Evolutionary conservation across 2,113 vertebrate species (phyloP), one percentile per base, ranked within the genome.

Genomic region (Poicephalus gulielmi): DNA sequence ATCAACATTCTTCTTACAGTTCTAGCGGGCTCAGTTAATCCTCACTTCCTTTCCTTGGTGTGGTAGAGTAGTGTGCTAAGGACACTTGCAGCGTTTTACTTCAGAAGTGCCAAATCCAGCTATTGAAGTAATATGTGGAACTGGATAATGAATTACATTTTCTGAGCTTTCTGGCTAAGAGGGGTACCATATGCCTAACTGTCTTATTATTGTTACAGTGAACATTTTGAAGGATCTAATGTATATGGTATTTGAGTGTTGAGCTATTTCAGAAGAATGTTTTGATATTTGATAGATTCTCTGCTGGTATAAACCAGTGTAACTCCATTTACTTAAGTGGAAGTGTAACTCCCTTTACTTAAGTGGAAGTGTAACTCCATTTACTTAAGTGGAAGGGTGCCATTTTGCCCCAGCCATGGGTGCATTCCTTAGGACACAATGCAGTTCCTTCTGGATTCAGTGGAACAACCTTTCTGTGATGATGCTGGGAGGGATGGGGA

Each of bases 1-100:
- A 67, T 94, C 91, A 76, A 57, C 66, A 79, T 93, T 93, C 82
- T 82, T 69, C 59, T 90, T 83, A n/a, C 0, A 83, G 59, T 85
- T 96, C 83, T 71, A 94, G 67, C 79, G 66, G 46, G 25, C 91
- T 93, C 53, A 64, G 67, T 50, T 86, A 92, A 93, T 94, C 67
- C 85, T 80, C n/a, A 5, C 25, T 93, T 94, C 84, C 50, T 66
- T 53, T 74, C 53, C 53, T 80, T 53, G 64, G 17, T 53, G 53
- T 1, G 3, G 47, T 33, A 57, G 57, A 16, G 39, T 22, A 30
- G 43, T 1, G 13, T 76, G 73, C 52, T 88, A 37, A 79, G 81
- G 74, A 57, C 20, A 16, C 14, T 90, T 5, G 27, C 30, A 74
- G 57, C 46, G 2, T 80, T 96, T 43, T 77, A 49, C n/a, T 46